Percentiles rank a stretch among this genome's conserved stretches.
These are phyloP conservation scores for Dysmachus trigonus DNA, from an alignment of 2,888 invertebrate genomes.

Conservation along the genomic window DNA sequence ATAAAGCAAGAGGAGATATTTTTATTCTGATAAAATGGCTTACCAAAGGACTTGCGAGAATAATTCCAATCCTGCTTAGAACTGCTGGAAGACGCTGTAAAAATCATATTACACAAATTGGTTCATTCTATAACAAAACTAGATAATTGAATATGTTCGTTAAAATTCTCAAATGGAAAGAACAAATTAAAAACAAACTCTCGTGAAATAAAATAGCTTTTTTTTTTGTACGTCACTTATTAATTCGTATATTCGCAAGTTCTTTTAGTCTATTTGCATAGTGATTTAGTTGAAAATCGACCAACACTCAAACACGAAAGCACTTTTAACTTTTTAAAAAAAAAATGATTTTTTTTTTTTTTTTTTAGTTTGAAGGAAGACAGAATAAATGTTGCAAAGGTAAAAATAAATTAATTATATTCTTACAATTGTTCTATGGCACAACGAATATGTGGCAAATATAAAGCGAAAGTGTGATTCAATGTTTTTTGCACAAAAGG, in stretches of 20 bases:
- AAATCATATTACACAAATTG: conserved; percentile 65
- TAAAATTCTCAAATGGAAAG: not conserved
- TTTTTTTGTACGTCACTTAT: not conserved
- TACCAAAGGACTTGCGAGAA: conserved; percentile 96
- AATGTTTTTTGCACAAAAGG: not conserved
- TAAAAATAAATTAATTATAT: not conserved
- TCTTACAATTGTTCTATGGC: not conserved
- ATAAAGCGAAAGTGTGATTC: not conserved
- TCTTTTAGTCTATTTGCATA: not conserved
- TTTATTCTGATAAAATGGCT: conserved; percentile 66
- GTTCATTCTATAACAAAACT: conserved; percentile 65
- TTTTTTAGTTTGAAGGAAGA: not conserved
- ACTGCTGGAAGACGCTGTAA: conserved; percentile 95
- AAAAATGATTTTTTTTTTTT: not conserved
- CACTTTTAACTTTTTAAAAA: not conserved
- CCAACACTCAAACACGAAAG: conserved; percentile 28
- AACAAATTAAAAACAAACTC: conserved; percentile 7
- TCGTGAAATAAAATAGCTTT: not conserved
- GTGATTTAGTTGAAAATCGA: not conserved
- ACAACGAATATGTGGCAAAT: not conserved
- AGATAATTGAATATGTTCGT: conserved; percentile 52
- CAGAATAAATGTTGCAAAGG: not conserved
- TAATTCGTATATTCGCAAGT: not conserved
- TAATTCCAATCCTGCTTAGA: conserved; percentile 95
- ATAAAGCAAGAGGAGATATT: not conserved